Percentiles rank a stretch among this genome's conserved stretches.
Conservation (phyloP, 2,888 invertebrate species). For the Diabrotica balteata region DNA sequence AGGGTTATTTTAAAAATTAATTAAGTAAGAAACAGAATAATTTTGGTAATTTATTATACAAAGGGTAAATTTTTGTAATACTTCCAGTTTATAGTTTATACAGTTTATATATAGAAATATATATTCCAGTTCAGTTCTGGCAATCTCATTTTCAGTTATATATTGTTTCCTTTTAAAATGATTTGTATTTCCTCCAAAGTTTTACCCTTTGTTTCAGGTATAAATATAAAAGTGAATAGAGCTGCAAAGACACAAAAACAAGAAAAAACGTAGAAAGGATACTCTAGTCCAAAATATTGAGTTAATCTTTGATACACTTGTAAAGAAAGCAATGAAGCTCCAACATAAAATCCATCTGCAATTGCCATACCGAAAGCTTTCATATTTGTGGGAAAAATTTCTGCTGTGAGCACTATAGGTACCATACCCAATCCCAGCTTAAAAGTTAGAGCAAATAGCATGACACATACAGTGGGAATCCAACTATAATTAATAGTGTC, state of each 20-base stretch:
- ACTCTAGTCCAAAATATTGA: slow-evolving; percentile 49
- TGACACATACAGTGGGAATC: slow-evolving; percentile 55
- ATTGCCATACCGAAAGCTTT: slow-evolving; percentile 58
- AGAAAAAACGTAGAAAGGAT: slow-evolving; percentile 54
- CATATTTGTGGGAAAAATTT: slow-evolving; percentile 56
- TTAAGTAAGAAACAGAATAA: no score
- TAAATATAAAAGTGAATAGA: slow-evolving; percentile 46
- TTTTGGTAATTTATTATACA: no score
- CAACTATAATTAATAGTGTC: slow-evolving; percentile 51
- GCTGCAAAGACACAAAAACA: slow-evolving; percentile 42
- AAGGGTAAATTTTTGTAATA: no score
- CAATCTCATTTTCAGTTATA: no score
- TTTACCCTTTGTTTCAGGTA: slow-evolving; percentile 47
- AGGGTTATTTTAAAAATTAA: no score
- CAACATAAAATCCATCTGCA: slow-evolving; percentile 54
- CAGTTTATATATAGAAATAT: no score
- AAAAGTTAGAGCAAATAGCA: slow-evolving; percentile 55
- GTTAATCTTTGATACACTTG: slow-evolving; percentile 50
- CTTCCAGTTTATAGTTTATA: no score
- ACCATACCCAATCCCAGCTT: slow-evolving; percentile 57
- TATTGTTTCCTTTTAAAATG: slow-evolving; percentile 25
- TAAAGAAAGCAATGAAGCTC: slow-evolving; percentile 50
- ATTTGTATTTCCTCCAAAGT: slow-evolving; percentile 33
- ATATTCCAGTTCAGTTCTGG: no score
- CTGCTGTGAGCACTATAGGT: slow-evolving; percentile 57